Conservation (phyloP, 2,888 invertebrate species). For the Tyria jacobaeae region DNA sequence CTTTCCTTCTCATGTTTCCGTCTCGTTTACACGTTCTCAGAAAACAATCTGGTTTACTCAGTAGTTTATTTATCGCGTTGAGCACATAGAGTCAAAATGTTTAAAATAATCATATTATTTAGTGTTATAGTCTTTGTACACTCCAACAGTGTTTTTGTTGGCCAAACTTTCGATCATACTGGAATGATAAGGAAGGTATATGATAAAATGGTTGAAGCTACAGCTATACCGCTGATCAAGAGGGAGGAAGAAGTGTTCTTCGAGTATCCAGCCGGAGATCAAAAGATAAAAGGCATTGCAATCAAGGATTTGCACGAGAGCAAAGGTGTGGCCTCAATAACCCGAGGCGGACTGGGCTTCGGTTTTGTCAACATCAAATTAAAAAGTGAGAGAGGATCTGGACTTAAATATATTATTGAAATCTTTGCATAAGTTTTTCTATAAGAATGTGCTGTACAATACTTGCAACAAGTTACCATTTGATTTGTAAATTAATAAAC, state of each 20-base stretch:
- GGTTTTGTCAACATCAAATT: constrained; percentile 68
- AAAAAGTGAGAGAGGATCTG: constrained; percentile 71
- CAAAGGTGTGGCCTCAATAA: constrained; percentile 65
- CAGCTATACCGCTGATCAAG: constrained; percentile 56
- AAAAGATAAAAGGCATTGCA: constrained; percentile 63
- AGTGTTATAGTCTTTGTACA: constrained; percentile 26
- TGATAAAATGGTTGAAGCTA: constrained; percentile 54
- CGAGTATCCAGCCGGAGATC: constrained; percentile 63
- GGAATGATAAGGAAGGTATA: constrained; percentile 60
- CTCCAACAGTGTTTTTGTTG: constrained; percentile 60
- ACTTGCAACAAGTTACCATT: neutral
- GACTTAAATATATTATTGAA: constrained; percentile 66
- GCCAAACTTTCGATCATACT: constrained; percentile 60
- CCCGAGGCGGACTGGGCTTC: constrained; percentile 68
- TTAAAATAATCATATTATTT: constrained; percentile 37
- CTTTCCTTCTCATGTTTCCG: too few relatives aligned
- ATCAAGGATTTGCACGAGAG: constrained; percentile 57
- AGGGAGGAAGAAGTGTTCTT: constrained; percentile 58
- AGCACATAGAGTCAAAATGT: constrained; percentile 35
- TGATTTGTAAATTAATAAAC: too few relatives aligned
- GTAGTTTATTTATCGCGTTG: constrained; percentile 12
- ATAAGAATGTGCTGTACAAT: neutral
- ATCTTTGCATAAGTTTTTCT: constrained; percentile 58
- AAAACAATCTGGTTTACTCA: too few relatives aligned
- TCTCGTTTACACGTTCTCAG: constrained; percentile 25